Conservation (phyloP, 2,113 vertebrate species). For the Callorhinus ursinus region DNA sequence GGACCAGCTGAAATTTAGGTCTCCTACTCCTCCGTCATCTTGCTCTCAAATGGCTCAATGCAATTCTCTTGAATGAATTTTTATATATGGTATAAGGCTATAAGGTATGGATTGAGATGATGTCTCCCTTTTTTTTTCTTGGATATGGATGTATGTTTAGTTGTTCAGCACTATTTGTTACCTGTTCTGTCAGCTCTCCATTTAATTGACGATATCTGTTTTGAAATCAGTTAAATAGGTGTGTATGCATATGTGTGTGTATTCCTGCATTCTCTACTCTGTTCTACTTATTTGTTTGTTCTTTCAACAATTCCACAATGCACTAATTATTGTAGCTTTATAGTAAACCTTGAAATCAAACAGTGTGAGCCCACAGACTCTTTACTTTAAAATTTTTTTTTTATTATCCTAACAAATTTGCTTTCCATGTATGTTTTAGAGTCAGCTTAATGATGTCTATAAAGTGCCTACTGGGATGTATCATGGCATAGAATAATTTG, state of each 20-base stretch:
- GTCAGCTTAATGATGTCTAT: not conserved
- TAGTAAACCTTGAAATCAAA: not conserved
- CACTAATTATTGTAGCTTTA: not conserved
- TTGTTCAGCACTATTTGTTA: not conserved
- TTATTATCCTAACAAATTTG: not conserved
- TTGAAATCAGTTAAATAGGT: slow-evolving; percentile 4
- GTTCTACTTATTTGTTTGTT: not conserved
- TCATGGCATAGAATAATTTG: not conserved
- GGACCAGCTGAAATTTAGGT: too few species aligned
- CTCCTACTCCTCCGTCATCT: too few species aligned
- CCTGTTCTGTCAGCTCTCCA: not conserved
- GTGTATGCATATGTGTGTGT: not conserved
- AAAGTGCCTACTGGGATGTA: not conserved
- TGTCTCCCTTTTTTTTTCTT: not conserved
- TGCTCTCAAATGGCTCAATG: too few species aligned
- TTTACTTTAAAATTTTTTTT: not conserved
- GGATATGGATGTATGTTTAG: not conserved
- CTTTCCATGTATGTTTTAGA: not conserved
- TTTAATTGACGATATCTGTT: not conserved
- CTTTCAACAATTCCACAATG: not conserved
- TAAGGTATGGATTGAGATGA: not conserved
- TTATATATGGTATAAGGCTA: not conserved
- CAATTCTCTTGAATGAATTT: not conserved
- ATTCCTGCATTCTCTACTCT: not conserved
- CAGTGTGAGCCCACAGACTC: not conserved